Conservation (phyloP, 2,888 invertebrate genomes). For the Zele albiditarsus region DNA sequence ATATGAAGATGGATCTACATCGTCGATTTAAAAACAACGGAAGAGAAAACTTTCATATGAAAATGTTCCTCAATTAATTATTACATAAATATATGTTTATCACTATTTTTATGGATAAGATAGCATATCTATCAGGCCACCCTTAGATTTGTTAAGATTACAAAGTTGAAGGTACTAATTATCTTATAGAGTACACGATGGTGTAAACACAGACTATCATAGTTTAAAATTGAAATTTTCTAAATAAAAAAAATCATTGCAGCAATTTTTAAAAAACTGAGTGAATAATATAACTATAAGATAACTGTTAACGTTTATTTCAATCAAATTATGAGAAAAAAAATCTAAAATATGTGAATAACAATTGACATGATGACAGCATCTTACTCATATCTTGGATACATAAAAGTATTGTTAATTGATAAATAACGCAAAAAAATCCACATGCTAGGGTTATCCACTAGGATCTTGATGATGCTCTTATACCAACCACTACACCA, state of each 20-base stretch:
- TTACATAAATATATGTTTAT: slow-evolving; percentile 24
- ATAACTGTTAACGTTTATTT: slow-evolving; percentile 60
- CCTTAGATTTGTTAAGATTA: slow-evolving; percentile 38
- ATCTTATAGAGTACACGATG: slow-evolving; percentile 29
- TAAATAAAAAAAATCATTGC: slow-evolving; percentile 63
- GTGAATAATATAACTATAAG: slow-evolving; percentile 58
- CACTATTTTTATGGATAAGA: slow-evolving; percentile 45
- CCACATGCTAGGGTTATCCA: background rate
- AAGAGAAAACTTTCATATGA: slow-evolving; percentile 1
- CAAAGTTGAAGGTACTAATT: slow-evolving; percentile 42
- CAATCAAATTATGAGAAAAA: slow-evolving; percentile 30
- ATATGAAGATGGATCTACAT: too few relatives aligned
- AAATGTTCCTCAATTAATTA: slow-evolving; percentile 15
- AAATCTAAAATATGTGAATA: slow-evolving; percentile 61
- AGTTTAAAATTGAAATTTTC: slow-evolving; percentile 55
- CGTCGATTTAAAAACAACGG: background rate
- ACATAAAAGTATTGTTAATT: slow-evolving; percentile 53
- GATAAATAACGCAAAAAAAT: background rate
- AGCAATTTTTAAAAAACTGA: slow-evolving; percentile 53
- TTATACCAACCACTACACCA: slow-evolving; percentile 57
- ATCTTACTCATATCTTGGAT: slow-evolving; percentile 41
- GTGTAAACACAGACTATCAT: slow-evolving; percentile 38
- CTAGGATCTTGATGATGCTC: slow-evolving; percentile 55
- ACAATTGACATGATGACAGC: slow-evolving; percentile 55
- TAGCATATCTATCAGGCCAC: slow-evolving; percentile 53